Conservation (phyloP, 2,888 invertebrate species). For the Panopea generosa region DNA sequence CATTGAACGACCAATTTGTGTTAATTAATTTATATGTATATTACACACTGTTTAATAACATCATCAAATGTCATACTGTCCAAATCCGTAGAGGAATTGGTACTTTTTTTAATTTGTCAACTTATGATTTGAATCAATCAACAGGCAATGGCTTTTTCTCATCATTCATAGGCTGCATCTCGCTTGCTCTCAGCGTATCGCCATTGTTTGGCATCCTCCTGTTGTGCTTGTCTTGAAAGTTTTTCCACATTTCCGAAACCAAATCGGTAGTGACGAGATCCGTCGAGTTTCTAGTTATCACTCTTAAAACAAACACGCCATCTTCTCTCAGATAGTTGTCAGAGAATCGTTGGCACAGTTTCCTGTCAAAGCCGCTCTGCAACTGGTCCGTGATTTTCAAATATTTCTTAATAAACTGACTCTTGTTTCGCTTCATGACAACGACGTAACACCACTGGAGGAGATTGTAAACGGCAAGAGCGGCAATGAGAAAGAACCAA, state of each 20-base stretch:
- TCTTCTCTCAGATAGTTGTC: slow-evolving; percentile 78
- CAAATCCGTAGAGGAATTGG: too few species aligned
- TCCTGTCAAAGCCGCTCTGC: slow-evolving; percentile 72
- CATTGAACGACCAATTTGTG: too few species aligned
- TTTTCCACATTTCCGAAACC: slow-evolving; percentile 73
- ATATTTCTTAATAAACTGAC: slow-evolving; percentile 76
- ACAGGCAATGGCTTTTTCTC: slow-evolving; percentile 56
- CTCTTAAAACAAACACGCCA: slow-evolving; percentile 76
- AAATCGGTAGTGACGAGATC: slow-evolving; percentile 78
- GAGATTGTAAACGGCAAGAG: slow-evolving; percentile 68
- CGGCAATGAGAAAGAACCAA: slow-evolving; percentile 75
- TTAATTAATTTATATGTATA: too few species aligned
- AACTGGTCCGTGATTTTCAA: slow-evolving; percentile 74
- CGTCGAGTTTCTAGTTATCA: slow-evolving; percentile 76
- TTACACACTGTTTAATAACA: too few species aligned
- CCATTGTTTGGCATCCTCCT: slow-evolving; percentile 52
- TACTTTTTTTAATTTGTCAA: too few species aligned
- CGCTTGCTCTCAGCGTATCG: slow-evolving; percentile 51
- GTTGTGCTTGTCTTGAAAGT: slow-evolving; percentile 73
- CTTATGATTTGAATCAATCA: too few species aligned
- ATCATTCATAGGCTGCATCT: slow-evolving; percentile 53
- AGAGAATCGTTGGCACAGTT: slow-evolving; percentile 74
- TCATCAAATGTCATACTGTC: too few species aligned
- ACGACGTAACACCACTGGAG: slow-evolving; percentile 73
- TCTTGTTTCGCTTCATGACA: slow-evolving; percentile 69